These are phyloP conservation scores for Machimus rusticus DNA, from an alignment of 2,888 invertebrate genomes.

Conservation along the genomic window DNA sequence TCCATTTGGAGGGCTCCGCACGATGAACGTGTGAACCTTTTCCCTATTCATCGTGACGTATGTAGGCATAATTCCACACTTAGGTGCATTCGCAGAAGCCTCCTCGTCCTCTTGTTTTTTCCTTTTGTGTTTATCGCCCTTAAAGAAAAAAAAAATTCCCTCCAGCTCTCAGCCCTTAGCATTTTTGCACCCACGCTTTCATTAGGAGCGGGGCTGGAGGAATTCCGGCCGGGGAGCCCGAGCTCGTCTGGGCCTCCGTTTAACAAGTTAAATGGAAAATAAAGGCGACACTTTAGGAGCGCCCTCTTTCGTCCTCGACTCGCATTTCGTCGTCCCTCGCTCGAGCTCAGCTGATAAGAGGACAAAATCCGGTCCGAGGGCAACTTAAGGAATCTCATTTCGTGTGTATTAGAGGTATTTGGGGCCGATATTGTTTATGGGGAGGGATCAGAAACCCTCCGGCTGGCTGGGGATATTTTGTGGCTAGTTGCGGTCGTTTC, in stretches of 20 bases:
- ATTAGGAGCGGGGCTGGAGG: neutral
- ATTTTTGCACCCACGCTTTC: slow-evolving; percentile 15
- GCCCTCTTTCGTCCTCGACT: neutral
- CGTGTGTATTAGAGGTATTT: slow-evolving; percentile 45
- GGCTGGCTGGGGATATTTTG: slow-evolving; percentile 26
- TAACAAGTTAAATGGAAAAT: slow-evolving; percentile 37
- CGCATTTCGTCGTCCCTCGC: slow-evolving; percentile 21
- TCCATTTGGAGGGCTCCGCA: neutral
- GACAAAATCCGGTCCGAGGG: slow-evolving; percentile 42
- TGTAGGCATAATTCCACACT: slow-evolving; percentile 18
- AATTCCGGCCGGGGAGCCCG: neutral
- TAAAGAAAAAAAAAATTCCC: neutral
- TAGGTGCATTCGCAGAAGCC: slow-evolving; percentile 18
- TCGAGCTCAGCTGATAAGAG: slow-evolving; percentile 41
- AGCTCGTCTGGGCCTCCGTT: slow-evolving; percentile 24
- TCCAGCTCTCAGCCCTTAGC: neutral
- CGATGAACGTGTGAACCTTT: neutral
- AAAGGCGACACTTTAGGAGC: slow-evolving; percentile 33
- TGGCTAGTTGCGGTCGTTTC: slow-evolving; percentile 24
- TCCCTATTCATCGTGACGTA: slow-evolving; percentile 4
- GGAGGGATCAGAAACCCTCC: slow-evolving; percentile 18
- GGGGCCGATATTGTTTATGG: slow-evolving; percentile 45
- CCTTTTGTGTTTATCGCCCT: slow-evolving; percentile 2
- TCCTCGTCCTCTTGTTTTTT: neutral
- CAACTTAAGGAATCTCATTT: slow-evolving; percentile 44